Evolutionary conservation across 2,113 vertebrate genomes (phyloP).

Genomic region (Xiphophorus maculatus): DNA sequence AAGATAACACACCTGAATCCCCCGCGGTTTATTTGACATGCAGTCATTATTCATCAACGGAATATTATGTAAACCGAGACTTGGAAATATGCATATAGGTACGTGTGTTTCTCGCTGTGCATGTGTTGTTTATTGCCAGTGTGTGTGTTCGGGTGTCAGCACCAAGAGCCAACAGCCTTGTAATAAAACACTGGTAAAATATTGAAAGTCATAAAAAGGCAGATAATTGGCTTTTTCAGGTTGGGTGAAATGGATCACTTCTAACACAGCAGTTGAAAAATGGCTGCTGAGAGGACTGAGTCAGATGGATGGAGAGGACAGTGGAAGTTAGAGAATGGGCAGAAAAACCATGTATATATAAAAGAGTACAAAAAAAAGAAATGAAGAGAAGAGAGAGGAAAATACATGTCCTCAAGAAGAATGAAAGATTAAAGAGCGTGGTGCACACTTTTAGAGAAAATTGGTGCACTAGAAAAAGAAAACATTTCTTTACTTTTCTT

Average conservation of each 20-base stretch:
- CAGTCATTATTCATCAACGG: conserved; percentile 45
- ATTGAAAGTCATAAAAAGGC: conserved; percentile 73
- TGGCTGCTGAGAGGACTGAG: conserved; percentile 41
- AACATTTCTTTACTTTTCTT: conserved; percentile 11
- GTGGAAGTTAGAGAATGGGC: conserved; percentile 1
- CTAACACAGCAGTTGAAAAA: conserved; percentile 57
- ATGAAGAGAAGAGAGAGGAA: not conserved
- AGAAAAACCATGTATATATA: not conserved
- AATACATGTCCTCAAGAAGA: conserved; percentile 1
- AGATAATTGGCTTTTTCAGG: conserved; percentile 73
- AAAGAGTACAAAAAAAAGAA: not conserved
- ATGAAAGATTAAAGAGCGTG: not conserved
- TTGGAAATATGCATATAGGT: conserved; percentile 8
- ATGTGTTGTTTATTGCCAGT: conserved; percentile 30
- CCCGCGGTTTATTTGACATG: conserved; percentile 36
- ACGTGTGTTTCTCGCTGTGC: not conserved
- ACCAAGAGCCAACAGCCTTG: conserved; percentile 26
- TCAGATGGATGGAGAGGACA: conserved; percentile 18
- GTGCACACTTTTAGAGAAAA: conserved; percentile 10
- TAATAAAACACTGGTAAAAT: conserved; percentile 66
- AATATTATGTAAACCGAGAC: conserved; percentile 44
- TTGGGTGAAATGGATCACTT: conserved; percentile 66
- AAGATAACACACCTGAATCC: conserved; percentile 55
- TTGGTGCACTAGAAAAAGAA: not conserved
- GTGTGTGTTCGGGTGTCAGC: conserved; percentile 23